Conservation (phyloP, 2,888 invertebrate genomes). For the Thereva unica region DNA sequence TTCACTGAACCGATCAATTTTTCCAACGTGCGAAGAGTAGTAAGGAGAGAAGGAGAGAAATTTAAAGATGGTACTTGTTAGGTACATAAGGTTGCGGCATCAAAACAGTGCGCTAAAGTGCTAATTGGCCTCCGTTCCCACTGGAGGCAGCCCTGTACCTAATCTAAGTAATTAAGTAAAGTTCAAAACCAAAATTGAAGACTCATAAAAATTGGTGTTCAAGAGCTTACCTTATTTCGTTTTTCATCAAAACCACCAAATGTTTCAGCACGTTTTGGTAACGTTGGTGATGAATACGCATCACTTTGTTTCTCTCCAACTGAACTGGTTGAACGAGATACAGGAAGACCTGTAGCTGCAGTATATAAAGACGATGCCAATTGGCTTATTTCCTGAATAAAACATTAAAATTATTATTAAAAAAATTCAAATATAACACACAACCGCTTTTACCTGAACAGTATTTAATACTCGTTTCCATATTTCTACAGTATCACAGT, state of each 20-base stretch:
- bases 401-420: slow-evolving; percentile 9
- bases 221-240: slow-evolving; percentile 53
- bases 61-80: too few species aligned
- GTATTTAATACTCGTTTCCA: slow-evolving; percentile 75
- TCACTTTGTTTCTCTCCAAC: slow-evolving; percentile 91
- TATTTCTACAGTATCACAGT: slow-evolving; percentile 75
- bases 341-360: slow-evolving; percentile 69
- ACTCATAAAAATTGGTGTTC: too few species aligned
- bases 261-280: slow-evolving; percentile 93
- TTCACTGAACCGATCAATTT: too few species aligned
- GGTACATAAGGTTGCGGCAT: too few species aligned
- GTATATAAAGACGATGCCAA: slow-evolving; percentile 75
- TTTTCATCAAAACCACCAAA: slow-evolving; percentile 90
- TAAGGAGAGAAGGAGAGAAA: too few species aligned
- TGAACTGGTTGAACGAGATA: slow-evolving; percentile 90
- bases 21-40: too few species aligned
- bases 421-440: neutral
- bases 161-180: too few species aligned
- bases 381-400: slow-evolving; percentile 69
- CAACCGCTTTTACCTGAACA: slow-evolving; percentile 48
- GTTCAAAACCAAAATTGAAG: too few species aligned
- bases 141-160: too few species aligned
- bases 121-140: too few species aligned
- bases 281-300: slow-evolving; percentile 79
- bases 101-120: too few species aligned